phyloP scores from a whole-genome alignment of 1,140 invertebrate genomes.

The Procambarus clarkii region DNA sequence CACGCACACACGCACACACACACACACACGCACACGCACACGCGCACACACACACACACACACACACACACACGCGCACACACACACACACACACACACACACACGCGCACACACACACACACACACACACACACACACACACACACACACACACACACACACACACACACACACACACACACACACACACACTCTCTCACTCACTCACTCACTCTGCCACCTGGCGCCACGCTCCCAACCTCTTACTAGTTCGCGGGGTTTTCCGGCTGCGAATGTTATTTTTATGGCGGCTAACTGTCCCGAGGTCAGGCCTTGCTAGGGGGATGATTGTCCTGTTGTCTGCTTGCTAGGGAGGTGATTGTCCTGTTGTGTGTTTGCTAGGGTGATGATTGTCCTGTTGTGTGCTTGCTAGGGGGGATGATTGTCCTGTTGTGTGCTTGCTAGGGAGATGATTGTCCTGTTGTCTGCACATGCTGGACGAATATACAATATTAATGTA shows the following conservation, averaged over 20 bases:
- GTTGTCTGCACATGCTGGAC: too few relatives aligned
- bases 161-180: background rate
- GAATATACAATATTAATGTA: too few relatives aligned
- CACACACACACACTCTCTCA: background rate
- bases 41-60: conserved; percentile 14
- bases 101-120: conserved; percentile 24
- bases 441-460: too few relatives aligned
- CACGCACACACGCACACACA: conserved; percentile 32
- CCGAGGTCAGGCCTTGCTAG: too few relatives aligned
- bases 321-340: too few relatives aligned
- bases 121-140: conserved; percentile 24
- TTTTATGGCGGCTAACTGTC: too few relatives aligned
- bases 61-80: conserved; percentile 16
- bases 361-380: too few relatives aligned
- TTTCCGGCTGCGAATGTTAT: too few relatives aligned
- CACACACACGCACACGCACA: conserved; percentile 18
- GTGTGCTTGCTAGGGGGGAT: too few relatives aligned
- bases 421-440: too few relatives aligned
- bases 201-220: background rate
- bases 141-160: conserved; percentile 25
- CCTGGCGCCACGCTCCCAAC: background rate
- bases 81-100: conserved; percentile 36
- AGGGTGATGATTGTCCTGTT: too few relatives aligned
- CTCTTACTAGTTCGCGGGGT: background rate
- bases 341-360: too few relatives aligned